Evolutionary conservation across 2,888 invertebrate genomes (phyloP), one percentile per base, ranked within the genome.

Genomic region (Amorpha juglandis): DNA sequence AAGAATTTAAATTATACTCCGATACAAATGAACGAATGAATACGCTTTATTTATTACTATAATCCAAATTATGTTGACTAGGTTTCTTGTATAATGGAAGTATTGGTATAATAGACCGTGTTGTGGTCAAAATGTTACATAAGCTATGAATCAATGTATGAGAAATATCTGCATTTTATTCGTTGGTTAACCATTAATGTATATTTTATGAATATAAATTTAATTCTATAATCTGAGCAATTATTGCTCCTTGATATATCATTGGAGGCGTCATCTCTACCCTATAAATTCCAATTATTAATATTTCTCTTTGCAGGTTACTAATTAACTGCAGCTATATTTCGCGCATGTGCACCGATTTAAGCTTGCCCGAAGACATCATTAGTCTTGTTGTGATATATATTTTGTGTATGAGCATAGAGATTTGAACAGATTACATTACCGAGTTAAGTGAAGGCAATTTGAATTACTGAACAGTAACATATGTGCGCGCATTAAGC

Each of bases 1-100:
- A 93, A 93, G 92, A 92, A 92, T 92, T 93, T 93, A 93, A 93
- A 92, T 93, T 93, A 92, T 93, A 92, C 86, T 83, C 89, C 83
- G 92, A 92, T 92, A 93, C 93, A 93, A 93, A 93, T 92, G 92
- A 91, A 92, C 91, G 88, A 83, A 87, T 89, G 83, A 91, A 87
- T 86, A 80, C 84, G 84, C 76, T 87, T 91, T 91, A 92, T 92
- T 92, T 92, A 93, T 92, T 87, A 81, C 90, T 78, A 87, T 92
- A 93, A 93, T 93, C 92, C 91, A 87, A 91, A 90, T 90, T 90
- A 89, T 92, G 90, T 90, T 86, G 89, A 91, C 89, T 90, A 90
- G 89, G 86, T 88, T 87, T 88, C 84, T 88, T 82, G 82, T 81
- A 83, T 85, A 82, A 84, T 75, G 76, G 16, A 42, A 27, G 19